These are phyloP conservation scores for Colletes collaris DNA, from an alignment of 2,888 invertebrate species.

Conservation along the genomic window DNA sequence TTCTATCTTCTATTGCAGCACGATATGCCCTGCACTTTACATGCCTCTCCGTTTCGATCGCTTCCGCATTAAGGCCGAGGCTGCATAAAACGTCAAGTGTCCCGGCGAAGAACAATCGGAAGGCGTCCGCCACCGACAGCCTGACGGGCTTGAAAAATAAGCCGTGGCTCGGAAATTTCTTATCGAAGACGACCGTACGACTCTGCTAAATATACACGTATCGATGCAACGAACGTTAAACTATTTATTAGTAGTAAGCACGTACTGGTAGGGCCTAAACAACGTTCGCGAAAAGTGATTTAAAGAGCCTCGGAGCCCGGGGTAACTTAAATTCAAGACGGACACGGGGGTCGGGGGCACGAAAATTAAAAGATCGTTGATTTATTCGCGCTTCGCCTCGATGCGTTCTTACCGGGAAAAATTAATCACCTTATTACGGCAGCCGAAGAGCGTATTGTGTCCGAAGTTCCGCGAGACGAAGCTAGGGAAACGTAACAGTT, in stretches of 20 bases:
- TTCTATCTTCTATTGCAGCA: conserved; percentile 51
- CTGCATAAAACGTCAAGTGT: conserved; percentile 30
- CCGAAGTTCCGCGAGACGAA: neutral
- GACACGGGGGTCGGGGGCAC: neutral
- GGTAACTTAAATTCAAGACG: conserved; percentile 9
- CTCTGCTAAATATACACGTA: too few relatives aligned
- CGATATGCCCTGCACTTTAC: conserved; percentile 57
- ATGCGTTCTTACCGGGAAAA: neutral
- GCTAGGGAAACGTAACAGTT: conserved; percentile 1
- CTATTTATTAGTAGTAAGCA: too few relatives aligned
- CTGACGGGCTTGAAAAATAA: neutral
- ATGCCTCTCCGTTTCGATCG: conserved; percentile 56
- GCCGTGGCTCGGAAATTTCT: too few relatives aligned
- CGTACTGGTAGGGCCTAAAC: too few relatives aligned
- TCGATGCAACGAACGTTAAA: too few relatives aligned
- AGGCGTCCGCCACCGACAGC: neutral
- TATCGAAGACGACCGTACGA: neutral
- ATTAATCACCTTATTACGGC: neutral
- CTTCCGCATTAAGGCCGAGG: conserved; percentile 42
- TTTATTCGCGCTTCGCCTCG: neutral
- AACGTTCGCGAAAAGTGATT: too few relatives aligned
- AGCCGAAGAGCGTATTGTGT: neutral
- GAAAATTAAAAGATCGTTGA: conserved; percentile 7
- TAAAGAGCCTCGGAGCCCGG: conserved; percentile 6
- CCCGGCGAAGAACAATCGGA: conserved; percentile 21